Evolutionary conservation across 2,888 invertebrate genomes (phyloP).

Genomic region (Xanthostigma xanthostigma): DNA sequence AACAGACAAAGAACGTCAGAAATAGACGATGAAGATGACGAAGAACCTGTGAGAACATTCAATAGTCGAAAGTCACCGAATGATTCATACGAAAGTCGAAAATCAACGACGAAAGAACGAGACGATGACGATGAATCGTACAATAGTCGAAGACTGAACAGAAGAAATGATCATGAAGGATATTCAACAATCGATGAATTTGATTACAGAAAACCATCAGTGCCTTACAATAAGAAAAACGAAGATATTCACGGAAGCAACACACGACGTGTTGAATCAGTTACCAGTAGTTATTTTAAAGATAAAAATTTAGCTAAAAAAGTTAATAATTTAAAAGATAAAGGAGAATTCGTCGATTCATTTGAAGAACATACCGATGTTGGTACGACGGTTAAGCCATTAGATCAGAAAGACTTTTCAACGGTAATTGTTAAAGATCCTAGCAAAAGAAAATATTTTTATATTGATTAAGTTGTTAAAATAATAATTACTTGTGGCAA

Average conservation of each 20-base stretch:
- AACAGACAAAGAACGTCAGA: no score
- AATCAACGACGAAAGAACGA: no score
- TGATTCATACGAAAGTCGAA: no score
- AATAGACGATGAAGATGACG: background rate
- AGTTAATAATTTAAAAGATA: constrained; percentile 3
- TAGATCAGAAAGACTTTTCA: background rate
- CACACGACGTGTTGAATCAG: no score
- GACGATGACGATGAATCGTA: background rate
- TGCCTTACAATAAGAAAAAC: background rate
- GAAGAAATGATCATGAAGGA: background rate
- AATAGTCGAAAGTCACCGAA: no score
- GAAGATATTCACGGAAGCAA: background rate
- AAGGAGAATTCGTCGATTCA: no score
- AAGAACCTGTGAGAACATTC: background rate
- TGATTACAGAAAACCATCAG: background rate
- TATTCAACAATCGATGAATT: background rate
- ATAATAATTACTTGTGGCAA: no score
- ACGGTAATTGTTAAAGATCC: constrained; percentile 25
- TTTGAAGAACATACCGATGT: no score
- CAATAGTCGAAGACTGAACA: background rate
- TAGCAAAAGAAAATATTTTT: constrained; percentile 26
- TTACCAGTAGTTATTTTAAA: background rate
- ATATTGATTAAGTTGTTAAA: constrained; percentile 12
- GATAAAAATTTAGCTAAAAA: constrained; percentile 2
- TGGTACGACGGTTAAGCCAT: no score